Conservation (phyloP, 2,888 invertebrate species). For the Lasioglossum villosulum region DNA sequence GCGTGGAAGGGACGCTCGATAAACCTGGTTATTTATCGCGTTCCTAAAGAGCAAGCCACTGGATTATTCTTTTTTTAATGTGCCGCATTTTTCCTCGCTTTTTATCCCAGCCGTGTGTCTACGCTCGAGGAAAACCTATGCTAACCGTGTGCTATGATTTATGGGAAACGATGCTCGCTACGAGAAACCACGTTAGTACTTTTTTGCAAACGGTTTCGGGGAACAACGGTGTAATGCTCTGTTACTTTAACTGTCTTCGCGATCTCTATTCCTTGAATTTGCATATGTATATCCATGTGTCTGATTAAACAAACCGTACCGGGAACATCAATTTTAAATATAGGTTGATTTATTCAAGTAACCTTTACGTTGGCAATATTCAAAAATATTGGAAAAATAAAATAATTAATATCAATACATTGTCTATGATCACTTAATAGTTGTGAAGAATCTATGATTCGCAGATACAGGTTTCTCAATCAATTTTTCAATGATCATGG, state of each 20-base stretch:
- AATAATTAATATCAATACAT: too few relatives aligned
- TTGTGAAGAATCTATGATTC: too few relatives aligned
- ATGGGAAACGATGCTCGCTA: conserved; percentile 7
- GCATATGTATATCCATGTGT: neutral
- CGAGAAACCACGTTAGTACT: neutral
- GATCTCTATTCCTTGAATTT: neutral
- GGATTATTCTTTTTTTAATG: neutral
- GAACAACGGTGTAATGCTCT: conserved; percentile 1
- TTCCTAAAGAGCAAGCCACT: conserved; percentile 47
- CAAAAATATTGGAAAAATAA: too few relatives aligned
- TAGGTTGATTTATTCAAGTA: neutral
- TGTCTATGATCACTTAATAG: too few relatives aligned
- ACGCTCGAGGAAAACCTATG: conserved; percentile 19
- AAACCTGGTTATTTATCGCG: conserved; percentile 61
- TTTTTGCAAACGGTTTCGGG: conserved; percentile 25
- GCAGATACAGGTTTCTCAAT: too few relatives aligned
- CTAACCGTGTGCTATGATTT: conserved; percentile 27
- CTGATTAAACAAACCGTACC: neutral
- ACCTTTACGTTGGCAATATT: too few relatives aligned
- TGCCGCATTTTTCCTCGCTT: neutral
- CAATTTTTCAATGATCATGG: too few relatives aligned
- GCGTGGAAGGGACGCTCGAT: conserved; percentile 60
- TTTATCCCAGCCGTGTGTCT: neutral
- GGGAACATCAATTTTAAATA: neutral
- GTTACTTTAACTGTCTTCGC: neutral